Evolutionary conservation across 2,113 vertebrate species (phyloP), one percentile per base, ranked within the genome.

Genomic region (Phocoena sinus): DNA sequence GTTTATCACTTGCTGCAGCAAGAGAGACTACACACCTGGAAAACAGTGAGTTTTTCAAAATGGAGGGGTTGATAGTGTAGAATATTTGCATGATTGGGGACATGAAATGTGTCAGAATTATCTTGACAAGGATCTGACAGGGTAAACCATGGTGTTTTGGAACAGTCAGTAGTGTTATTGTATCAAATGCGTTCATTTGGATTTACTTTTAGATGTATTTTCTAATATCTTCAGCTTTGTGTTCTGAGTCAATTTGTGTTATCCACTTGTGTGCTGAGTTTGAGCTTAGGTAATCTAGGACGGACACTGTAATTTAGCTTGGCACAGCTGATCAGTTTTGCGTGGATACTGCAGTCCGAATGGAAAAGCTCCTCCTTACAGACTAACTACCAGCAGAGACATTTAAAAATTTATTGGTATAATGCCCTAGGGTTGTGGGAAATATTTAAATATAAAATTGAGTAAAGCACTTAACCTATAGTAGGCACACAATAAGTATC

Each of bases 391-490:
- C 10, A 38, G 23, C 18, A 89, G 53, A 68, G 9, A 44, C 0
- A 62, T 44, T 58, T 80, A 53, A 50, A 10, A 80, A 31, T 80
- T 33, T 91, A 44, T 68, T 44, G 7, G 2, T 56, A 36, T 63
- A 33, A 20, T 26, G 6, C 8, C 8, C 3, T 44, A 23, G 8
- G n/a, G 1, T 21, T 50, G 0, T 20, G 25, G 23, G 21, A 71
- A 50, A 41, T 56, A 70, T 8, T 67, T 76, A 53, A 93, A 82
- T 25, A 44, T n/a, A 71, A 81, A 91, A 58, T 91, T 87, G 11
- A 62, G 36, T 60, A 38, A 68, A 87, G 4, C 9, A 26, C 26
- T 60, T 86, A 44, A 44, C 21, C 14, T 80, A 5, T 71, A 58
- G 4, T 71, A 36, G 17, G 12, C n/a, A 36, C 0, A 5, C 13